Percentiles rank a stretch among this genome's conserved stretches.
Conservation (phyloP, 2,888 invertebrate species). For the Perdita meconis region DNA sequence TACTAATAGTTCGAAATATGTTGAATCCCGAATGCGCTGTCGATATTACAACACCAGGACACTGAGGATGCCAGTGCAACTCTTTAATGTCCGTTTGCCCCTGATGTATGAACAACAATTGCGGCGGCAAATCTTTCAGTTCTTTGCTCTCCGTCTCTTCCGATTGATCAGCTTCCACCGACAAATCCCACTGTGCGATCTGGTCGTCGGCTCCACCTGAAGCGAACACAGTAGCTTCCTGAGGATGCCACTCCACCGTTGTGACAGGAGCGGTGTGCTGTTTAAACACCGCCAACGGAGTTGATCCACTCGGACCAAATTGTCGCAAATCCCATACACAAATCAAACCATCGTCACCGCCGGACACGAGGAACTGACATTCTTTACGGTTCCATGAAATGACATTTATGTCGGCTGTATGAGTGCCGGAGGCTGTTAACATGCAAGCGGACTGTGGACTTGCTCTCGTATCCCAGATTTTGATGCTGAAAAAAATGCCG, state of each 20-base stretch:
- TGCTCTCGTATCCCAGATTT: constrained; percentile 98
- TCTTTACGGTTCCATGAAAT: constrained; percentile 98
- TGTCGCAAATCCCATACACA: constrained; percentile 98
- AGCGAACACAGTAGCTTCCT: constrained; percentile 96
- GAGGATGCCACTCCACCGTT: constrained; percentile 98
- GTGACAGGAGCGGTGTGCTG: constrained; percentile 97
- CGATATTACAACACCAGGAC: constrained; percentile 96
- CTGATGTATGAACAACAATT: constrained; percentile 98
- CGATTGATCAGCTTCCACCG: constrained; percentile 92
- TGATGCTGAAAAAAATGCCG: constrained; percentile 86
- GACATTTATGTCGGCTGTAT: constrained; percentile 97
- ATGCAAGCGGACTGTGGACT: constrained; percentile 95
- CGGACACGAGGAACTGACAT: constrained; percentile 86
- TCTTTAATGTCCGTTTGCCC: constrained; percentile 99
- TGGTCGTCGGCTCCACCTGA: constrained; percentile 98
- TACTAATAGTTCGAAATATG: constrained; percentile 98
- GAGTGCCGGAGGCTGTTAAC: constrained; percentile 93
- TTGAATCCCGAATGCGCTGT: constrained; percentile 98
- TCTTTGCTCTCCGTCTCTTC: constrained; percentile 84
- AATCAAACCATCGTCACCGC: constrained; percentile 97
- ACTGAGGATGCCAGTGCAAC: constrained; percentile 98
- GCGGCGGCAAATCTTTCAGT: constrained; percentile 92
- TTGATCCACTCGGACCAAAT: constrained; percentile 88
- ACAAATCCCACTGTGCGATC: constrained; percentile 98
- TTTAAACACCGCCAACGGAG: constrained; percentile 96